Evolutionary conservation across 1,140 invertebrate genomes (phyloP), one percentile per base, ranked within the genome.

Genomic region (Bombus confusus): DNA sequence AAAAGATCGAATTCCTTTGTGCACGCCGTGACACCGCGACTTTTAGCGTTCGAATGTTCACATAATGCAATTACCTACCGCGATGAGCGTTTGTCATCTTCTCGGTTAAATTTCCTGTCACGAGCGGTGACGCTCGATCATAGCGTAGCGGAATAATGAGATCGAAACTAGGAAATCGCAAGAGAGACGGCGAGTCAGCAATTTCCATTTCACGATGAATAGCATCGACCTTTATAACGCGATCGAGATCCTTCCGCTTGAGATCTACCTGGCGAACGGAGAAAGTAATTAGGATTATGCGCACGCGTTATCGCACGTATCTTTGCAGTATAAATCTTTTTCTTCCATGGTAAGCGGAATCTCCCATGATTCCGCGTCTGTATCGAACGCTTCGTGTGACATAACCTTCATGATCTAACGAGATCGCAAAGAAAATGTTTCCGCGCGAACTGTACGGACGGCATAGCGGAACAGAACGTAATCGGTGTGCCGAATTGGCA

Each of bases 281-380:
- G 83, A 85, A 85, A 85, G 83, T 85, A 85, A 85, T 85, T 74
- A 81, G 59, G 59, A 80, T 85, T 85, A 85, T 39, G 31, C 57
- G 31, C 9, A 25, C 15, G 25, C 52, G 28, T 73, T 85, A 85
- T 85, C 83, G 57, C 15, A 10, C 52, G 31, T 73, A 81, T 85
- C 83, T 74, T 41, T 31, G 12, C 10, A 9, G 25, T 31, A 28
- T 25, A 31, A 73, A 41, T 80, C 68, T 80, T 15, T 6, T 37
- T 62, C 28, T 52, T 80, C 18, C 52, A 57, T 4, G n/a, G 41
- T 28, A 3, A 66, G 43, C 34, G n/a, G 28, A n/a, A 59, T 37
- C 34, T 73, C 66, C 18, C 41, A 28, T n/a, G 31, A 15, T 1
- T 43, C 2, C 18, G 10, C 31, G 1, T 28, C n/a, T 43, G 10